These are phyloP conservation scores for Dasysyrphus albostriatus DNA, from an alignment of 2,888 invertebrate species.

Conservation along the genomic window DNA sequence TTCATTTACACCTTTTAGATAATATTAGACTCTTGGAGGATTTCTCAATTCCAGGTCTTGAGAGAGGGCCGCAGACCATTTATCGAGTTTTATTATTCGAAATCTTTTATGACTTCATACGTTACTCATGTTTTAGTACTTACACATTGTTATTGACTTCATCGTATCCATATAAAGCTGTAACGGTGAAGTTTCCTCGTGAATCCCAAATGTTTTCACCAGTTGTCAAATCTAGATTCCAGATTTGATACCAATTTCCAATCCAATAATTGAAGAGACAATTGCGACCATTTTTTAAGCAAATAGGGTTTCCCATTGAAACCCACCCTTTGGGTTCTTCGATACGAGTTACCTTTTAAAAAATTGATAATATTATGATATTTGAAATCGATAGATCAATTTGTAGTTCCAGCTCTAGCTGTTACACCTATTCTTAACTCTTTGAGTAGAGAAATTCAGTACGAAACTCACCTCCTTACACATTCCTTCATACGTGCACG, in stretches of 20 bases:
- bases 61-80: no score
- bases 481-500: slow-evolving; percentile 78
- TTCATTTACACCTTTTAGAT: no score
- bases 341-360: slow-evolving; percentile 80
- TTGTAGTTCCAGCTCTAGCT: neutral
- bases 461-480: slow-evolving; percentile 78
- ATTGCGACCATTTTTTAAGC: slow-evolving; percentile 77
- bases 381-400: neutral
- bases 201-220: slow-evolving; percentile 80
- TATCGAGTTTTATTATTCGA: no score
- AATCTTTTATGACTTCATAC: no score
- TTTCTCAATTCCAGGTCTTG: no score
- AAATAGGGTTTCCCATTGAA: slow-evolving; percentile 85
- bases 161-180: slow-evolving; percentile 87
- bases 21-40: no score
- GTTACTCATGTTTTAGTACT: slow-evolving; percentile 79
- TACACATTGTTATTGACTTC: slow-evolving; percentile 85
- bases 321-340: slow-evolving; percentile 89
- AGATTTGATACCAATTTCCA: slow-evolving; percentile 84
- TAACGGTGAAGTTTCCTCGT: slow-evolving; percentile 86
- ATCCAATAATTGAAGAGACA: slow-evolving; percentile 83
- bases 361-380: neutral
- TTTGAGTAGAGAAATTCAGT: neutral
- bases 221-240: slow-evolving; percentile 81
- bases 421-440: neutral